Conservation (phyloP, 2,113 vertebrate species). For the Leptocoma aspasia region DNA sequence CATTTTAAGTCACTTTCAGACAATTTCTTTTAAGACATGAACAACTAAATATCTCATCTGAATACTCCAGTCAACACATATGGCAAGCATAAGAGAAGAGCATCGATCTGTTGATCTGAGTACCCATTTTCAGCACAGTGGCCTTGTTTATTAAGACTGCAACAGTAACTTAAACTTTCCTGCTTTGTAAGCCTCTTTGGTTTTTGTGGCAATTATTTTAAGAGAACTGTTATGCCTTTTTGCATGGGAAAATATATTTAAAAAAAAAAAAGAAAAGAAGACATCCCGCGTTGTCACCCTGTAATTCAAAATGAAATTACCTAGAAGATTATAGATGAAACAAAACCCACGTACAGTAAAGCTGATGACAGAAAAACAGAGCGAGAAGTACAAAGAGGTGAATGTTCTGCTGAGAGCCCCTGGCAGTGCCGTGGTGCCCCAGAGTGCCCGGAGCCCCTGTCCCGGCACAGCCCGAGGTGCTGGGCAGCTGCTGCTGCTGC, state of each 20-base stretch:
- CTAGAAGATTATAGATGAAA: background rate
- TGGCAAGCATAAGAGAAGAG: background rate
- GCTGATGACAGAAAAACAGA: background rate
- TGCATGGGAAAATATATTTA: background rate
- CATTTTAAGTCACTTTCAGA: background rate
- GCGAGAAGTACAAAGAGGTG: background rate
- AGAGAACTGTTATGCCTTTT: background rate
- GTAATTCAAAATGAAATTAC: background rate
- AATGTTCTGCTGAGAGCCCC: no score
- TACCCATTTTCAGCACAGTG: background rate
- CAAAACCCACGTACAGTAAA: background rate
- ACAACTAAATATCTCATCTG: background rate
- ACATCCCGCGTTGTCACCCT: rapidly evolving
- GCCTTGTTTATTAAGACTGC: background rate
- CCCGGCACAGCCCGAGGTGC: rapidly evolving
- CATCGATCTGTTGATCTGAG: background rate
- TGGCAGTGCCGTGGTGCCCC: background rate
- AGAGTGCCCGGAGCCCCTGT: background rate
- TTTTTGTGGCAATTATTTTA: background rate
- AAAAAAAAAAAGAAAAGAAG: background rate
- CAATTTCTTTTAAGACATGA: background rate
- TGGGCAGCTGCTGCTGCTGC: background rate
- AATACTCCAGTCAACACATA: background rate
- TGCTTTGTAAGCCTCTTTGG: rapidly evolving
- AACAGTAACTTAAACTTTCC: background rate